Evolutionary conservation across 2,888 invertebrate genomes (phyloP).

Genomic region (Myopa tessellatipennis): DNA sequence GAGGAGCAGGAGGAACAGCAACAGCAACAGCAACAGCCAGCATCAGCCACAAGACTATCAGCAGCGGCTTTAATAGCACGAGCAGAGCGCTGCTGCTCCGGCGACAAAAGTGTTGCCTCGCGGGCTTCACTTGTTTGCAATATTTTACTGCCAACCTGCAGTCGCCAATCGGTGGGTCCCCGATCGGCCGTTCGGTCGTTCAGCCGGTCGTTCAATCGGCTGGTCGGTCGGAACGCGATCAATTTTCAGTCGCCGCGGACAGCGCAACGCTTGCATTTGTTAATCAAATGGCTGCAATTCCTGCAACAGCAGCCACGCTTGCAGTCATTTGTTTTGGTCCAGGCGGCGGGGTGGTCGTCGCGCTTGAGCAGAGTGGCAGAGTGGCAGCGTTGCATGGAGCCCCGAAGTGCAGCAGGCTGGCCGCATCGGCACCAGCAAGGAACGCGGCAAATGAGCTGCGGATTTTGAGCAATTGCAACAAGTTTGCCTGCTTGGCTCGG

Average conservation of each 20-base stretch:
- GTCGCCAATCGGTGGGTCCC: background rate
- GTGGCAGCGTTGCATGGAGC: background rate
- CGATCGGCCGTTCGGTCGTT: background rate
- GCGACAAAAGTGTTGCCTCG: conserved; percentile 63
- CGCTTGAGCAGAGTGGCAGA: background rate
- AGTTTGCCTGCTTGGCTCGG: background rate
- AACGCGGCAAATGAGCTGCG: conserved; percentile 31
- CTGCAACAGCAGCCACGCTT: conserved; percentile 39
- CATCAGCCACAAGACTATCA: background rate
- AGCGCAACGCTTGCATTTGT: conserved; percentile 56
- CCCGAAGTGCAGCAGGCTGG: background rate
- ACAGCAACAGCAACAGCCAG: background rate
- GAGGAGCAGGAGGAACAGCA: background rate
- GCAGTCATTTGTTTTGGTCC: conserved; percentile 42
- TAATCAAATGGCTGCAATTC: conserved; percentile 63
- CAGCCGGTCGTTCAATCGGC: conserved; percentile 43
- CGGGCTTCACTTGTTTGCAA: conserved; percentile 66
- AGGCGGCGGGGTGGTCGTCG: conserved; percentile 32
- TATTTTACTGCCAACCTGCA: conserved; percentile 63
- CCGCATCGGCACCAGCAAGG: background rate
- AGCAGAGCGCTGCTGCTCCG: conserved; percentile 11
- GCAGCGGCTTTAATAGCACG: background rate
- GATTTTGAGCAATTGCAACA: conserved; percentile 36
- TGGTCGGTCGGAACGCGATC: conserved; percentile 49
- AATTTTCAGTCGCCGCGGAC: conserved; percentile 54